Percentiles rank a stretch among this genome's conserved stretches.
phyloP scores from a whole-genome alignment of 2,113 vertebrate genomes.

The Notarius quadriscutis region DNA sequence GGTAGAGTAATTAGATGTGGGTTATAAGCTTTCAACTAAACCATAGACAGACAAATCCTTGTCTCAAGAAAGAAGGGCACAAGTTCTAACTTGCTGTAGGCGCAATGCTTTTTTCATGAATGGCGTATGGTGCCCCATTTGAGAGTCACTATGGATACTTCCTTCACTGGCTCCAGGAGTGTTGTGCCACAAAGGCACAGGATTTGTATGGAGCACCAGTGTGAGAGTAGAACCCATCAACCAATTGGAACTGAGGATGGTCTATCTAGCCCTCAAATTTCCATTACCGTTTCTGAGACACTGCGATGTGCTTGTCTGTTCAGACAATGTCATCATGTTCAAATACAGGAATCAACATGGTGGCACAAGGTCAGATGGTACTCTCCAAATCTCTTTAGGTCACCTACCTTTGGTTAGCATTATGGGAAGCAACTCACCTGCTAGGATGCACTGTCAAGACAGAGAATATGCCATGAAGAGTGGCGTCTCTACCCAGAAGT shows the following conservation, averaged over 20 bases:
- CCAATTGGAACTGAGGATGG: neutral
- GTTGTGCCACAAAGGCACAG: neutral
- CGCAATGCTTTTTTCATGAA: neutral
- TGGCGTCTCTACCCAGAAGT: neutral
- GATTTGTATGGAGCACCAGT: neutral
- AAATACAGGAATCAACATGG: neutral
- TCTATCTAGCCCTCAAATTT: neutral
- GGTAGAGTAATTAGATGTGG: neutral
- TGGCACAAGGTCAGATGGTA: neutral
- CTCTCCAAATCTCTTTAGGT: neutral
- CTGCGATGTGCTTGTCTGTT: neutral
- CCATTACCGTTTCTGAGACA: neutral
- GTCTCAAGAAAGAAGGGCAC: neutral
- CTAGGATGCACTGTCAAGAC: neutral
- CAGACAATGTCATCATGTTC: neutral
- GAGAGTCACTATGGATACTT: neutral
- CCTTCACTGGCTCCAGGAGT: neutral
- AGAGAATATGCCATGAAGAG: neutral
- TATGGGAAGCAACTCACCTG: neutral
- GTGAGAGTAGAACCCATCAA: neutral
- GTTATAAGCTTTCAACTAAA: neutral
- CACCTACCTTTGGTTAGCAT: neutral
- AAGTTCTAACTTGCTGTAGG: neutral
- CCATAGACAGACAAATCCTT: neutral
- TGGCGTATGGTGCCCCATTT: neutral